Evolutionary conservation across 2,113 vertebrate genomes (phyloP).

Genomic region (Anarhynchus alexandrinus): DNA sequence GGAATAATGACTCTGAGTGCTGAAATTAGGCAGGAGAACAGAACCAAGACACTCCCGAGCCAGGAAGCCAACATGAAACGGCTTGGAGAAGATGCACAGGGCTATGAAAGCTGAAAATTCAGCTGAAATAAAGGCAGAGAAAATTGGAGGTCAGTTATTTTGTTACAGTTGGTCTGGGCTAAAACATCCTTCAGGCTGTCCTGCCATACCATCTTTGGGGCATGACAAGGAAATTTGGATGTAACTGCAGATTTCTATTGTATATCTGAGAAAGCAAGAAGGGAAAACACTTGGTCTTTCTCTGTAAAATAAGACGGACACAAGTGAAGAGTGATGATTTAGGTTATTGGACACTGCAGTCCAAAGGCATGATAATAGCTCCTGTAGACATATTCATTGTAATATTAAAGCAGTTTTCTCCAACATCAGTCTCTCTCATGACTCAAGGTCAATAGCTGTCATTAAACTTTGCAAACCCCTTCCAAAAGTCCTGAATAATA

Average conservation of each 20-base stretch:
- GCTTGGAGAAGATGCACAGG: neutral
- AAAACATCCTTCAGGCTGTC: neutral
- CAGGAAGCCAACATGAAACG: neutral
- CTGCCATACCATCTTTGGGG: neutral
- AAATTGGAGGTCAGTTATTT: neutral
- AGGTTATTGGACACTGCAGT: neutral
- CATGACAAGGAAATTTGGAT: neutral
- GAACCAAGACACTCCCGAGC: neutral
- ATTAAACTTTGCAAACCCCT: neutral
- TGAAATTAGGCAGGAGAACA: neutral
- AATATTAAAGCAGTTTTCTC: neutral
- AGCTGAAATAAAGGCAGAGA: neutral
- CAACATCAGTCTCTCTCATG: neutral
- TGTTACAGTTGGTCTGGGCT: neutral
- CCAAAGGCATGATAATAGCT: neutral
- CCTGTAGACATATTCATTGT: neutral
- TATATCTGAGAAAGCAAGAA: neutral
- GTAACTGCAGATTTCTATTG: neutral
- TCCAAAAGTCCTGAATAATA: neutral
- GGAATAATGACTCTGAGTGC: neutral
- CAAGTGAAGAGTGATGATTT: neutral
- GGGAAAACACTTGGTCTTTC: neutral
- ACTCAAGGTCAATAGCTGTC: neutral
- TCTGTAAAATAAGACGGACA: neutral
- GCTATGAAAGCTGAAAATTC: neutral